phyloP scores from a whole-genome alignment of 2,888 invertebrate genomes.

The Agonopterix subpropinquella region DNA sequence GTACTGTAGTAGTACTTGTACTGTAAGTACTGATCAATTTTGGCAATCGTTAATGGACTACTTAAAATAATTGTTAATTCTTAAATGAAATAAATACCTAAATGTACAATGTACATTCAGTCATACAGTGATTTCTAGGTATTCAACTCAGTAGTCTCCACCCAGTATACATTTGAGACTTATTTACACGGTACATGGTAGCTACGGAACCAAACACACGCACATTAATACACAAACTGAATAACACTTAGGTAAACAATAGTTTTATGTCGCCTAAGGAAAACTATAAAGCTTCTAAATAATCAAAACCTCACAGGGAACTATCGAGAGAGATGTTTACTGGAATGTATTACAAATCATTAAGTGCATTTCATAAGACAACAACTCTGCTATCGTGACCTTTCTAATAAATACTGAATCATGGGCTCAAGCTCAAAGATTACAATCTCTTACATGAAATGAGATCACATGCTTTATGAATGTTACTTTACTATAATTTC shows the following conservation, averaged over 20 bases:
- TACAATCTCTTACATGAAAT: conserved; percentile 50
- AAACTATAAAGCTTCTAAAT: conserved; percentile 64
- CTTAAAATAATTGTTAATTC: conserved; percentile 59
- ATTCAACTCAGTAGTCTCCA: conserved; percentile 37
- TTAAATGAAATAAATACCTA: conserved; percentile 68
- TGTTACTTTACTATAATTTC: conserved; percentile 36
- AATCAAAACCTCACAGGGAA: conserved; percentile 56
- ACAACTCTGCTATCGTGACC: conserved; percentile 25
- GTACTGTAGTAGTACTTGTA: no score
- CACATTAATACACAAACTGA: conserved; percentile 47
- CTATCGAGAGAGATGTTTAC: conserved; percentile 43
- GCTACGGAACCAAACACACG: conserved; percentile 44
- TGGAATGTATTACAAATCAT: conserved; percentile 62
- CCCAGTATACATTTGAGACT: conserved; percentile 39
- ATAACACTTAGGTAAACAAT: conserved; percentile 43
- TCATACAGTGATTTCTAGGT: conserved; percentile 41
- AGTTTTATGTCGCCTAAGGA: conserved; percentile 48
- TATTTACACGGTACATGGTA: conserved; percentile 53
- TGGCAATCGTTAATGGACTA: conserved; percentile 71
- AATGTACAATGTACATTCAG: conserved; percentile 54
- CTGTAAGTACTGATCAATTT: conserved; percentile 72
- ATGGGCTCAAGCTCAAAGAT: conserved; percentile 31
- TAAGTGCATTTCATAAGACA: conserved; percentile 41
- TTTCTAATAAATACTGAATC: conserved; percentile 37
- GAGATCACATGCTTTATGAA: conserved; percentile 64